phyloP scores from a whole-genome alignment of 2,888 invertebrate species.

The Agonopterix alstromeriana region DNA sequence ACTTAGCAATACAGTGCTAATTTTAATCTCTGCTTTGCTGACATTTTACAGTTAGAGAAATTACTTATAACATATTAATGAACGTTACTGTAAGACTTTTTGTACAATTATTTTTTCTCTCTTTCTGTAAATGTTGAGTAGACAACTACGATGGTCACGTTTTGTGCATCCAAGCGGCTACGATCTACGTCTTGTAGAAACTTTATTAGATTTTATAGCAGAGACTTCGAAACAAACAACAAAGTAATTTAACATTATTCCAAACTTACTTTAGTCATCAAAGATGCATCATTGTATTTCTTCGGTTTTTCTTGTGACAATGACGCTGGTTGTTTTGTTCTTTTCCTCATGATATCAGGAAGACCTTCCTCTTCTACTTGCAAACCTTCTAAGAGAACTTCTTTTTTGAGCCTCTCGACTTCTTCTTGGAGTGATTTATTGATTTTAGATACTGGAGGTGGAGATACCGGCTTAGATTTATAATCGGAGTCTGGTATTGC shows the following conservation, averaged over 20 bases:
- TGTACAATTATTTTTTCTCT: no score
- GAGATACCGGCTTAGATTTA: conserved; percentile 39
- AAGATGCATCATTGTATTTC: conserved; percentile 65
- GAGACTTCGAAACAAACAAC: no score
- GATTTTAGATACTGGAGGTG: conserved; percentile 66
- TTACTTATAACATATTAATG: no score
- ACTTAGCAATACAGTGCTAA: no score
- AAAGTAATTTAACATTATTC: neutral
- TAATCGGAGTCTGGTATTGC: conserved; percentile 81
- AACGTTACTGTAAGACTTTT: no score
- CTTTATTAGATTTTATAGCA: no score
- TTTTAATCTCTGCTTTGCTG: no score
- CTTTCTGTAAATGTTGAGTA: neutral
- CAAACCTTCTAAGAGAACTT: conserved; percentile 86
- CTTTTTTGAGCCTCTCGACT: conserved; percentile 88
- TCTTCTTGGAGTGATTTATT: conserved; percentile 85
- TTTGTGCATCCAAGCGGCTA: no score
- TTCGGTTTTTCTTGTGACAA: conserved; percentile 65
- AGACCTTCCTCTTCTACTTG: conserved; percentile 91
- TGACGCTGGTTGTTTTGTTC: conserved; percentile 79
- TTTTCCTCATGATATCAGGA: conserved; percentile 83
- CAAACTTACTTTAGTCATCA: conserved; percentile 55
- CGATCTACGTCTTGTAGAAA: no score
- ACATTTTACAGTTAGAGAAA: no score
- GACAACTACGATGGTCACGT: no score